Evolutionary conservation across 1,140 invertebrate genomes (phyloP), one percentile per base, ranked within the genome.

Genomic region (Caerostris extrusa): DNA sequence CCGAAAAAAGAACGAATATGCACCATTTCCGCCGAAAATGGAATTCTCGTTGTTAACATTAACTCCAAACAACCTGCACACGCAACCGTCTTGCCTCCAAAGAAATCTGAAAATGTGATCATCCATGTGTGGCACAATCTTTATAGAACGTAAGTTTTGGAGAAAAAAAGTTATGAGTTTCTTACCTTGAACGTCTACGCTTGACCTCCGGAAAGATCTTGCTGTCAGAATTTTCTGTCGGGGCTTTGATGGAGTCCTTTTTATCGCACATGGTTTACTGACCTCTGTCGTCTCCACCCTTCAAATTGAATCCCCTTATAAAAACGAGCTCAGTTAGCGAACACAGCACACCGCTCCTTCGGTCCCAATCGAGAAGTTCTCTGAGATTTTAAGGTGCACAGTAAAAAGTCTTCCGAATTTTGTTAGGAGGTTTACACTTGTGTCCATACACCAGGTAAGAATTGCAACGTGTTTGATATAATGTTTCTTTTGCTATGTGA

Each of bases 251-350:
- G 50, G 60, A 12, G 5, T 53, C 64, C 14, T 61, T 81, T 85
- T 83, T 85, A 61, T 67, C 61, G 60, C 34, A 67, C 12, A 14
- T 85, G 90, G 90, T 92, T 92, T 92, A 92, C 34, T 85, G 90
- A 92, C 90, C 90, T 92, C 61, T n/a, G 34, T 17, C 19, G 77
- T 82, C 81, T 14, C 77, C 90, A 92, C 90, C 90, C 90, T 92
- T 85, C 14, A 14, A 34, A 55, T 19, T 88, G 5, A 64, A 88
- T 64, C 64, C 3, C 53, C 12, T 12, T 88, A 88, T 88, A 88
- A 88, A 88, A 88, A 50, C 7, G 50, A 14, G 6, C 3, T 10
- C 8, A 53, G 34, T 50, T 50, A 12, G 34, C 12, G 34, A 53
- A 12, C 12, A 64, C 8, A 34, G 19, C 86, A 88, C 50, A 88